Conservation (phyloP, 1,140 invertebrate species). For the Parasteatoda tepidariorum region DNA sequence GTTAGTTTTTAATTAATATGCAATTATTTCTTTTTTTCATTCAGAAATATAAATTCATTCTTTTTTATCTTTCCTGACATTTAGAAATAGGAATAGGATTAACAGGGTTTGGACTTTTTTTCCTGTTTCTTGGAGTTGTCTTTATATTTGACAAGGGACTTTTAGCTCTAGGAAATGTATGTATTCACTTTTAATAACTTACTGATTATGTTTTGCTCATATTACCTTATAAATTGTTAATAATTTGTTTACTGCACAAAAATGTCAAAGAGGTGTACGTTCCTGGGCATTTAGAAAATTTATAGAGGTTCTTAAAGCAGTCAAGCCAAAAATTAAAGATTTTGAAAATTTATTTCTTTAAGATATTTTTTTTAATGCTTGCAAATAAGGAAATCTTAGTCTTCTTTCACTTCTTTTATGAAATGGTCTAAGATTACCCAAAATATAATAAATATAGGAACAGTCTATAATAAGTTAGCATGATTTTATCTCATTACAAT, state of each 20-base stretch:
- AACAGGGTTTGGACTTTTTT: constrained; percentile 94
- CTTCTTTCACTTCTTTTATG: too few species aligned
- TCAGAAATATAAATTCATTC: too few species aligned
- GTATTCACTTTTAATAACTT: constrained; percentile 64
- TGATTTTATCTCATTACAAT: too few species aligned
- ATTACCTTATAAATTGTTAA: too few species aligned
- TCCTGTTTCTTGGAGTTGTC: constrained; percentile 93
- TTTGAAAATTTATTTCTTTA: not conserved
- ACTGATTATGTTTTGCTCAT: not conserved
- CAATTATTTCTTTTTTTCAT: too few species aligned
- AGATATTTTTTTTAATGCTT: not conserved
- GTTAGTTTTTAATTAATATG: too few species aligned
- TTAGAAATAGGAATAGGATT: constrained; percentile 91
- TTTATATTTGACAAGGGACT: constrained; percentile 98
- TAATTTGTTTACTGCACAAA: not conserved
- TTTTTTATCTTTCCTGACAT: too few species aligned
- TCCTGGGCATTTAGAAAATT: not conserved
- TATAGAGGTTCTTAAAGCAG: not conserved
- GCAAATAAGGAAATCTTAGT: not conserved
- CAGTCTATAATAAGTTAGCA: too few species aligned
- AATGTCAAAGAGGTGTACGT: too few species aligned
- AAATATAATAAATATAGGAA: too few species aligned
- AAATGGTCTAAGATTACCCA: too few species aligned
- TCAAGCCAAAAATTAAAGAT: not conserved
- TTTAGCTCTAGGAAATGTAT: constrained; percentile 98